Conservation (phyloP, 2,888 invertebrate genomes). For the Perdita meconis region DNA sequence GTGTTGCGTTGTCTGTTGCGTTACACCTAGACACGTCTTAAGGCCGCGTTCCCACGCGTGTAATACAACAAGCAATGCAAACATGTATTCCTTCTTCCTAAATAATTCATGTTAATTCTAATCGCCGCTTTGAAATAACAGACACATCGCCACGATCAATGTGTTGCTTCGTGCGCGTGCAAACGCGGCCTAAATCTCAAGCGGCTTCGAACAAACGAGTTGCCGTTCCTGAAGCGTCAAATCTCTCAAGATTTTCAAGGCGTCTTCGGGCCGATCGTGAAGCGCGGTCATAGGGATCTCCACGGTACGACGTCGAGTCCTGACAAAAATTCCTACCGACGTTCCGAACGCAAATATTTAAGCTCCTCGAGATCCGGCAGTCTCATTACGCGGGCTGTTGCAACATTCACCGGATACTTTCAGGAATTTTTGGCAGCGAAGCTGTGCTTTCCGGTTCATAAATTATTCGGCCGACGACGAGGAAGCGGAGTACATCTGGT, state of each 20-base stretch:
- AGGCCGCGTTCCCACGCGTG: too few relatives aligned
- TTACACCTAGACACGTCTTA: too few relatives aligned
- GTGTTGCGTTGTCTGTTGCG: too few relatives aligned
- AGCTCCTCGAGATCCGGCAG: constrained; percentile 36
- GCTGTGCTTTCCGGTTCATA: constrained; percentile 39
- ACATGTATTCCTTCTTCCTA: too few relatives aligned
- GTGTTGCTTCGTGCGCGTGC: too few relatives aligned
- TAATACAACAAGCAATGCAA: too few relatives aligned
- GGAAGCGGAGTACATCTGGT: constrained; percentile 26
- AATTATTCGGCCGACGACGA: constrained; percentile 50
- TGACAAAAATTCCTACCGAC: constrained; percentile 44
- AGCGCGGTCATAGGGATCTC: constrained; percentile 24
- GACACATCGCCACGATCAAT: too few relatives aligned
- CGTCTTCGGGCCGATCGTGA: background rate
- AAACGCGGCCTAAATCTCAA: too few relatives aligned
- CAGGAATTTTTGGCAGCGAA: constrained; percentile 57
- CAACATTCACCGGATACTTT: constrained; percentile 45
- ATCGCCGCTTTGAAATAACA: too few relatives aligned
- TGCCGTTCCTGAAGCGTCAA: constrained; percentile 1
- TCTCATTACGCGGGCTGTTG: constrained; percentile 47
- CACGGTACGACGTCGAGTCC: constrained; percentile 32
- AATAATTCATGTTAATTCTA: too few relatives aligned
- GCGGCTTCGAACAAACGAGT: background rate
- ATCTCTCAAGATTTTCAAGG: constrained; percentile 21
- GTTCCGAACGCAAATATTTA: constrained; percentile 48